A percentile compares a stretch with the other conserved stretches of the same genome.
phyloP scores from a whole-genome alignment of 2,797 vertebrate species.

The Rhynchonycteris naso region DNA sequence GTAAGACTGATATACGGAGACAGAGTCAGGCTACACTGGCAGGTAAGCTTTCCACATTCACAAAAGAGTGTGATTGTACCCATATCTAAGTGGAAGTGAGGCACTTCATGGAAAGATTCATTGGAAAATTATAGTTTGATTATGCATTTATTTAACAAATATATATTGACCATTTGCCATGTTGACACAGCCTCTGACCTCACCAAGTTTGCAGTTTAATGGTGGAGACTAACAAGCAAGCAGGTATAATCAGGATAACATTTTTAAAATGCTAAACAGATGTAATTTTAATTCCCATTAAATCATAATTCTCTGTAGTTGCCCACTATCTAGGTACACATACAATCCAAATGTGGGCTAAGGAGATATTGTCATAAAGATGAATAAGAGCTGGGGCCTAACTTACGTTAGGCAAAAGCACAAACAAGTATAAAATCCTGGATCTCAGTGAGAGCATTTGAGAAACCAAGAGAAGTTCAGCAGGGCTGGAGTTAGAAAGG shows the following conservation, averaged over 20 bases:
- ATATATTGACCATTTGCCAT: neutral
- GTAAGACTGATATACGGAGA: neutral
- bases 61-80: neutral
- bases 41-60: neutral
- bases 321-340: neutral
- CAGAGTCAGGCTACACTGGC: accelerated
- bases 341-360: neutral
- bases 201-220: neutral
- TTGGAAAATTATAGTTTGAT: conserved; percentile 30
- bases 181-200: neutral
- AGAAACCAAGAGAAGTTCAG: conserved; percentile 45
- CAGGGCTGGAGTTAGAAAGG: neutral
- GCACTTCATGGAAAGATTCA: neutral
- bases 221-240: neutral
- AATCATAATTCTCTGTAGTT: neutral
- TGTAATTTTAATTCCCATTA: conserved; percentile 39
- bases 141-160: conserved; percentile 41
- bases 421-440: neutral
- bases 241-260: neutral
- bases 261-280: conserved; percentile 42
- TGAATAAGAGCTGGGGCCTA: neutral
- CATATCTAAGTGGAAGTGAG: neutral
- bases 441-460: neutral
- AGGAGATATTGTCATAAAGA: neutral
- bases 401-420: neutral